Evolutionary conservation across 1,140 invertebrate genomes (phyloP), one percentile per base, ranked within the genome.

Genomic region (Sesamia nonagrioides): DNA sequence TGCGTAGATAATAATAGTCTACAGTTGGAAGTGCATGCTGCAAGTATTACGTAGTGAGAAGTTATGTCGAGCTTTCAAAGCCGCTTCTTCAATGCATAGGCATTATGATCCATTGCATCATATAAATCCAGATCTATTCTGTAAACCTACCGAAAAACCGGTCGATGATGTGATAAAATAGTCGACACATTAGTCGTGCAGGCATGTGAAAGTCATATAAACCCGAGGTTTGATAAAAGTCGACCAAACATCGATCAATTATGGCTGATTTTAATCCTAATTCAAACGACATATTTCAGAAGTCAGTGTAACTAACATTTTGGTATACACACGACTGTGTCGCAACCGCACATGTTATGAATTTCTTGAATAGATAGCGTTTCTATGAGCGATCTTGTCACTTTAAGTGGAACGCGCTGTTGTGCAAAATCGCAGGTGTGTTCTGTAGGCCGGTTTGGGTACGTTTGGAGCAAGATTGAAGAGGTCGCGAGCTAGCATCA

Each of bases 311-410:
- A 42, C 35, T 17, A 66, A 37, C 68, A 71, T 71, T 69, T 69
- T 0, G 45, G 45, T 52, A 69, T 21, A 50, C 45, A 69, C 7
- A 69, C 18, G 21, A 7, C 11, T 6, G 40, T 75, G 56, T 63
- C 11, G 73, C 73, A 75, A 75, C 50, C 3, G 17, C 33, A 40
- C 33, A 50, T 50, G 74, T 66, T 77, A 78, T 68, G 73, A 68
- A 77, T 77, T 78, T 78, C 52, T 69, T n/a, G 52, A 78, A 78
- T 71, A 78, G 76, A 78, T 78, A 78, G 48, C 40, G 76, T 71
- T 78, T 60, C 76, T 71, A 35, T 48, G 74, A 54, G 66, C 66
- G 74, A 68, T 66, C 74, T 77, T 77, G 74, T 77, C 74, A 66
- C 61, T 60, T 52, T 37, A 71, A 58, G 76, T 78, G 52, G 76